Percentiles rank a stretch among this genome's conserved stretches.
phyloP scores from a whole-genome alignment of 2,113 vertebrate genomes.

The Cacatua alba region DNA sequence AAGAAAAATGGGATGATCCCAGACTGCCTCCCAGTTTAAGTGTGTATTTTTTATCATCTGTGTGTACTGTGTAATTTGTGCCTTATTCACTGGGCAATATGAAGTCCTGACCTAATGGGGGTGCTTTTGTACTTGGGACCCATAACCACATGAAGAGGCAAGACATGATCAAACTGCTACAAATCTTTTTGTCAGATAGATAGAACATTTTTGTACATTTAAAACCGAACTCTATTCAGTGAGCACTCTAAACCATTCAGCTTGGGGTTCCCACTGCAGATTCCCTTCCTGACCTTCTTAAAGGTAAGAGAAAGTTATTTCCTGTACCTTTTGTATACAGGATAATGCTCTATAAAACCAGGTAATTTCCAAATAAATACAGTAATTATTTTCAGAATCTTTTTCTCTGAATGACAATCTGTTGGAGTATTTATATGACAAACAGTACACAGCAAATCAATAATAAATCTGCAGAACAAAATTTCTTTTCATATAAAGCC shows the following conservation, averaged over 20 bases:
- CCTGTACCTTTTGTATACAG: not conserved
- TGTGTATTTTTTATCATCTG: rapidly evolving
- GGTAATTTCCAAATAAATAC: not conserved
- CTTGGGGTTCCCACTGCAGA: not conserved
- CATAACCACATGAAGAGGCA: not conserved
- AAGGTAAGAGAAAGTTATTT: not conserved
- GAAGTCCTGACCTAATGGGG: not conserved
- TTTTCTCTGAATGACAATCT: not conserved
- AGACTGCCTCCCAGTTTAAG: not conserved
- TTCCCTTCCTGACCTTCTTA: not conserved
- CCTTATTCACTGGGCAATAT: rapidly evolving
- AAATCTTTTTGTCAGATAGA: not conserved
- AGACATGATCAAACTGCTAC: not conserved
- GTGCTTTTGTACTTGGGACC: not conserved
- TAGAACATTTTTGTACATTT: not conserved
- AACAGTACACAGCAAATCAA: not conserved
- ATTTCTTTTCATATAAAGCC: not conserved
- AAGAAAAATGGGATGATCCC: not conserved
- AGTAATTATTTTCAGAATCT: not conserved
- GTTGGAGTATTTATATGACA: not conserved
- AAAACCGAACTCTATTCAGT: not conserved
- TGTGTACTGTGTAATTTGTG: rapidly evolving
- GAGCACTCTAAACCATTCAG: not conserved
- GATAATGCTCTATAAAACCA: not conserved
- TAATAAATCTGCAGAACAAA: constrained; percentile 19